Evolutionary conservation across 2,888 invertebrate species (phyloP).

Genomic region (Sinelater perroti): DNA sequence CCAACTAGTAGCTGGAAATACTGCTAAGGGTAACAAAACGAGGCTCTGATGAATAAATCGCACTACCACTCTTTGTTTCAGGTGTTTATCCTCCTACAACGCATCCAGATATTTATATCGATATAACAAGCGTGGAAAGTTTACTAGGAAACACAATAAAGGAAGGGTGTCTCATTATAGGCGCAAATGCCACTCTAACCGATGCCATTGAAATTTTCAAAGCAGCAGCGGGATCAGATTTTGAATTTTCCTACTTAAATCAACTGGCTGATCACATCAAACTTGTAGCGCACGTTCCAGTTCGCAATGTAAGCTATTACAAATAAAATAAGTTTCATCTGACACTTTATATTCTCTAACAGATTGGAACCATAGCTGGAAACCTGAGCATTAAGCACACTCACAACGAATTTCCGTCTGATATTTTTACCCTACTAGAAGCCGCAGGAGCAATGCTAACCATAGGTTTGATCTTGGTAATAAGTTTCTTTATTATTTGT

Average conservation of each 20-base stretch:
- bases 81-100: conserved; percentile 54
- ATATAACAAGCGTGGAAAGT: conserved; percentile 68
- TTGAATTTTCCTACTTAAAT: conserved; percentile 67
- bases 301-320: conserved; percentile 74
- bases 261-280: conserved; percentile 71
- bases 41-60: too few relatives aligned
- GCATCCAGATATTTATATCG: conserved; percentile 66
- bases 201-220: conserved; percentile 54
- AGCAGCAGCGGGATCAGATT: conserved; percentile 55
- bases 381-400: conserved; percentile 75
- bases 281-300: conserved; percentile 74
- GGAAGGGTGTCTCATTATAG: conserved; percentile 64
- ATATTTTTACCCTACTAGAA: conserved; percentile 72
- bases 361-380: conserved; percentile 77
- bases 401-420: conserved; percentile 76
- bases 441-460: conserved; percentile 66
- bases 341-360: too few relatives aligned
- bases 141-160: conserved; percentile 61
- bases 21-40: conserved; percentile 77
- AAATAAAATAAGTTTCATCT: too few relatives aligned
- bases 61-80: too few relatives aligned
- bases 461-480: conserved; percentile 41
- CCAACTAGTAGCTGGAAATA: conserved; percentile 76
- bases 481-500: too few relatives aligned
- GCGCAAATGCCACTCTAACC: conserved; percentile 55